phyloP scores from a whole-genome alignment of 2,113 vertebrate species.

The Gavia stellata region DNA sequence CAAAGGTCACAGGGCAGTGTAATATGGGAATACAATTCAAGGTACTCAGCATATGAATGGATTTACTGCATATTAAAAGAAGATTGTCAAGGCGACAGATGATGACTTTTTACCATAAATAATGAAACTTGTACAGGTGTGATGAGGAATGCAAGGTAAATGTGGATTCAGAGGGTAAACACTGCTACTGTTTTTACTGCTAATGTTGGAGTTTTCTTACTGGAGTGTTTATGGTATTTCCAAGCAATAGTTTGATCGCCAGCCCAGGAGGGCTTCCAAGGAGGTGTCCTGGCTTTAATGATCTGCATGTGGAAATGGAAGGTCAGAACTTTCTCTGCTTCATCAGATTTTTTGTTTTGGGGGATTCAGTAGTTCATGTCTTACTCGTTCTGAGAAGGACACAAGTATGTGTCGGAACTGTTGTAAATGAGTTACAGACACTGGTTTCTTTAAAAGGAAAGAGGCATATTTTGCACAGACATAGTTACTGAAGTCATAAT shows the following conservation, averaged over 20 bases:
- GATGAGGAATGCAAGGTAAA: not conserved
- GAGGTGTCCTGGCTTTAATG: conserved; percentile 18
- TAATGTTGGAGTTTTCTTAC: conserved; percentile 33
- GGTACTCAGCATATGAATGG: not conserved
- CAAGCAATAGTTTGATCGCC: conserved; percentile 70
- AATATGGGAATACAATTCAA: conserved; percentile 1
- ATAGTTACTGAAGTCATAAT: conserved; percentile 65
- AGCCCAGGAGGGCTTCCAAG: conserved; percentile 33
- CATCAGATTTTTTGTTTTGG: conserved; percentile 22
- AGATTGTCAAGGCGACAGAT: not conserved
- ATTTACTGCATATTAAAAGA: not conserved
- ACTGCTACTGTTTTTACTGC: conserved; percentile 24
- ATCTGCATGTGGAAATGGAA: not conserved
- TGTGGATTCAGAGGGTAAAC: conserved; percentile 11
- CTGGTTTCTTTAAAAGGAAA: conserved; percentile 78
- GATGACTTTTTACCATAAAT: not conserved
- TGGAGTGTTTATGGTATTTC: conserved; percentile 57
- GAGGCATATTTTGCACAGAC: conserved; percentile 81
- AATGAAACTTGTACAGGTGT: not conserved
- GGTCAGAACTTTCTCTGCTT: conserved; percentile 33
- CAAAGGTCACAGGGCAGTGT: conserved; percentile 18
- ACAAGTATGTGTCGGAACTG: conserved; percentile 40
- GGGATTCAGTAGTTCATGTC: conserved; percentile 32
- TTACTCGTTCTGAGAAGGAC: conserved; percentile 29
- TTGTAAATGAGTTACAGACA: conserved; percentile 72